A percentile compares a stretch with the other conserved stretches of the same genome.
Evolutionary conservation across 2,797 vertebrate species (phyloP).

Genomic region (Urophycis tenuis): DNA sequence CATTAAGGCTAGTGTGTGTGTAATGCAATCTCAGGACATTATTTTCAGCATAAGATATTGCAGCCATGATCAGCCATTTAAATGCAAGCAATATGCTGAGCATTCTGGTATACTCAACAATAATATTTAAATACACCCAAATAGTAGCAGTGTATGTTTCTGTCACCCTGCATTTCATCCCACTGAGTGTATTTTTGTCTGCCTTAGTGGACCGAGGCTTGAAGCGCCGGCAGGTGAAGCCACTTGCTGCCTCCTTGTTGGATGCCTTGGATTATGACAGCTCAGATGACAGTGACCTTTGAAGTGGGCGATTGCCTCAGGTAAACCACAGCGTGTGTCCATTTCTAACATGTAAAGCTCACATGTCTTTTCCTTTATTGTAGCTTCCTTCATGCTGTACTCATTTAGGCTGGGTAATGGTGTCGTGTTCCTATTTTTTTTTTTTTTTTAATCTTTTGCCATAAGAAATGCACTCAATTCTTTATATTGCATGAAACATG

Average conservation of each 20-base stretch:
- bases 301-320: constrained; percentile 97
- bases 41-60: background rate
- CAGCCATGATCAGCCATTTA: background rate
- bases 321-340: constrained; percentile 58
- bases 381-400: background rate
- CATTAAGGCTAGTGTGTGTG: background rate
- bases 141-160: background rate
- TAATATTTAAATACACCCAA: background rate
- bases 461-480: background rate
- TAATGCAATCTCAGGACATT: background rate
- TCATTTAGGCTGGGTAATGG: background rate
- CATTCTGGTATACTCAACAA: background rate
- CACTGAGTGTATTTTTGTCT: background rate
- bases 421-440: background rate
- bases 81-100: background rate
- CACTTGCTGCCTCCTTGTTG: constrained; percentile 91
- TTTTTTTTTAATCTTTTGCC: background rate
- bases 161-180: background rate
- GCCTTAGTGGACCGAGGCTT: constrained; percentile 90
- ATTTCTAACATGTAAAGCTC: background rate
- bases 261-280: constrained; percentile 99
- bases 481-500: background rate
- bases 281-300: constrained; percentile 99
- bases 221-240: constrained; percentile 97
- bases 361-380: background rate